phyloP scores from a whole-genome alignment of 2,113 vertebrate species.

The Onychostruthus taczanowskii region DNA sequence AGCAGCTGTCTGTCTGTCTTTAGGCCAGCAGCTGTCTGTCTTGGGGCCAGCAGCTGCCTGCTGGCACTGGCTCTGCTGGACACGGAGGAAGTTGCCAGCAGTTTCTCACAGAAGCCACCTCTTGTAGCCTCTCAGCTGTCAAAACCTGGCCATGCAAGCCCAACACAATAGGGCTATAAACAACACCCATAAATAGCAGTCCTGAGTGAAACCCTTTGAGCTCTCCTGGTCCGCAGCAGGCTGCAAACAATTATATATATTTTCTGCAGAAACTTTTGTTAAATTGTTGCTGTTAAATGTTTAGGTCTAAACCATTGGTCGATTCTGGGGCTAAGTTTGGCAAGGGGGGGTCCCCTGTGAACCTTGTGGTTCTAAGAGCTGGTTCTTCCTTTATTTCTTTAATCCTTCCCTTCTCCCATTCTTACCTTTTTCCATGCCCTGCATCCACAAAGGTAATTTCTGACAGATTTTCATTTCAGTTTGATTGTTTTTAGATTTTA shows the following conservation, averaged over 20 bases:
- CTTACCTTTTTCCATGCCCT: background rate
- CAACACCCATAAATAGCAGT: background rate
- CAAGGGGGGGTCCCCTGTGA: background rate
- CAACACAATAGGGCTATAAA: background rate
- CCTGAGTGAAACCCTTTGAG: background rate
- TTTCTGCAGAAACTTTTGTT: background rate
- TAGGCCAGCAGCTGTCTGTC: accelerated
- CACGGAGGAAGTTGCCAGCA: background rate
- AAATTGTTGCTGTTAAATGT: background rate
- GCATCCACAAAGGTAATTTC: background rate
- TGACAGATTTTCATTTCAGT: background rate
- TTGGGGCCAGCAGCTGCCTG: too few relatives aligned
- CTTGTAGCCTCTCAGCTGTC: background rate
- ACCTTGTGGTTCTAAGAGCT: background rate
- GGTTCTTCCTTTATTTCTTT: background rate
- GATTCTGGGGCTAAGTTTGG: accelerated
- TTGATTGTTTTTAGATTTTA: background rate
- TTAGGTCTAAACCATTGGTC: background rate
- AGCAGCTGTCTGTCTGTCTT: accelerated
- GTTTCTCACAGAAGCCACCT: background rate
- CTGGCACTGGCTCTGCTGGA: background rate
- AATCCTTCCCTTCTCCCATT: background rate
- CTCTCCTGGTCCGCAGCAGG: background rate
- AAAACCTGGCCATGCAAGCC: background rate
- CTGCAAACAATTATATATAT: background rate